Evolutionary conservation across 2,888 invertebrate genomes (phyloP).

Genomic region (Trichogramma dendrolimi): DNA sequence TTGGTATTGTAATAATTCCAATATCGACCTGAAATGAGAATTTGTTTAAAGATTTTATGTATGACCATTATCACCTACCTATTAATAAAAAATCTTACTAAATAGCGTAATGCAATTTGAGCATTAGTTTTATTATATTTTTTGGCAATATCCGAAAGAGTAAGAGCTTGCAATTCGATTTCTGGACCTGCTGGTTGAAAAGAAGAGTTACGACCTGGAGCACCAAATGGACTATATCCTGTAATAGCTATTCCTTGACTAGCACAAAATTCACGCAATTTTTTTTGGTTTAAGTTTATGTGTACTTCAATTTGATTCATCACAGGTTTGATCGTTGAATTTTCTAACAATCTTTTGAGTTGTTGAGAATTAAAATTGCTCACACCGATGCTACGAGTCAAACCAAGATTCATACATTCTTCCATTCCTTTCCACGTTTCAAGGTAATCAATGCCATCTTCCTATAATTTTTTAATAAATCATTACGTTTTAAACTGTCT

Average conservation of each 20-base stretch:
- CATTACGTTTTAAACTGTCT: not conserved
- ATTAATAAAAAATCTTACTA: constrained; percentile 53
- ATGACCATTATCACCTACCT: not conserved
- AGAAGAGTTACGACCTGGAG: constrained; percentile 47
- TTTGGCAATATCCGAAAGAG: constrained; percentile 56
- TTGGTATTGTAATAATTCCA: constrained; percentile 55
- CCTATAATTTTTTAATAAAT: constrained; percentile 6
- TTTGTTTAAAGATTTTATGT: not conserved
- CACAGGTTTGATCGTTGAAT: constrained; percentile 59
- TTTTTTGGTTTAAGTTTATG: constrained; percentile 68
- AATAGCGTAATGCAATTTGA: constrained; percentile 62
- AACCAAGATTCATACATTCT: constrained; percentile 60
- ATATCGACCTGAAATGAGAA: constrained; percentile 30
- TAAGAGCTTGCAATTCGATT: constrained; percentile 54
- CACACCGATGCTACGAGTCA: constrained; percentile 68
- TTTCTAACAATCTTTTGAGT: constrained; percentile 60
- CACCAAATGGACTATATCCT: constrained; percentile 73
- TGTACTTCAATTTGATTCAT: constrained; percentile 63
- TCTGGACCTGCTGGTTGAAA: constrained; percentile 42
- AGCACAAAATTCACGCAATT: constrained; percentile 66
- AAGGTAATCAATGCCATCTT: constrained; percentile 57
- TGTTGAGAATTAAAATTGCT: constrained; percentile 76
- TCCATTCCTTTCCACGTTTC: constrained; percentile 75
- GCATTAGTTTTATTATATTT: constrained; percentile 64
- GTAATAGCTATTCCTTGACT: constrained; percentile 62